Evolutionary conservation across 2,797 vertebrate genomes (phyloP).

Genomic region (Sebastiscus tertius): DNA sequence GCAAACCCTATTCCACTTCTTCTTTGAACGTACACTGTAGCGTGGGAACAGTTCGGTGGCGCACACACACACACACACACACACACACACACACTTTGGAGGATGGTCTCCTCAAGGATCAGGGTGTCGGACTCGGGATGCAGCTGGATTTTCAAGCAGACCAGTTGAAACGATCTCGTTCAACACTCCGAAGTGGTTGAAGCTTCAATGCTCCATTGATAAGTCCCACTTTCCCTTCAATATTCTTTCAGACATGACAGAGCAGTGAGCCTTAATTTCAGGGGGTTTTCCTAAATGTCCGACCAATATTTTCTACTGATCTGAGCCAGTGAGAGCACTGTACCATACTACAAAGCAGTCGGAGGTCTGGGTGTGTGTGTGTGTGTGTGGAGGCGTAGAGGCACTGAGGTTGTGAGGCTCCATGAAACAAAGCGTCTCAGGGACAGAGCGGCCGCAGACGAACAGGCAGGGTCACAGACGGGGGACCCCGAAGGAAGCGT

Average conservation of each 20-base stretch:
- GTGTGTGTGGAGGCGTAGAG: conserved; percentile 38
- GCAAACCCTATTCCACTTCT: conserved; percentile 41
- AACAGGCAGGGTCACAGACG: conserved; percentile 51
- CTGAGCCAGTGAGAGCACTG: conserved; percentile 13
- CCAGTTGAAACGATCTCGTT: conserved; percentile 7
- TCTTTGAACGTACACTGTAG: conserved; percentile 28
- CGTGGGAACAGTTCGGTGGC: conserved; percentile 23
- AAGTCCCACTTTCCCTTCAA: conserved; percentile 11
- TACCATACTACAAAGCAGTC: conserved; percentile 6
- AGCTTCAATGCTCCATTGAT: conserved; percentile 15
- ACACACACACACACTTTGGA: background rate
- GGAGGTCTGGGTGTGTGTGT: conserved; percentile 16
- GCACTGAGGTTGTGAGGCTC: conserved; percentile 69
- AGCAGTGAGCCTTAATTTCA: conserved; percentile 2
- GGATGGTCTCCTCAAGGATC: background rate
- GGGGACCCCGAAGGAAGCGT: conserved; percentile 28
- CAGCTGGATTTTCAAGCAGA: conserved; percentile 14
- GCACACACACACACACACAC: background rate
- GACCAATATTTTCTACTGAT: conserved; percentile 14
- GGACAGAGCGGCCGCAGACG: conserved; percentile 29
- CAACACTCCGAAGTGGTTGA: background rate
- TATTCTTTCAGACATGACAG: conserved; percentile 3
- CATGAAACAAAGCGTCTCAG: conserved; percentile 39
- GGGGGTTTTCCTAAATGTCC: background rate
- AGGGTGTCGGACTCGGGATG: background rate